Evolutionary conservation across 2,888 invertebrate genomes (phyloP).

Genomic region (Osedax fenrisi): DNA sequence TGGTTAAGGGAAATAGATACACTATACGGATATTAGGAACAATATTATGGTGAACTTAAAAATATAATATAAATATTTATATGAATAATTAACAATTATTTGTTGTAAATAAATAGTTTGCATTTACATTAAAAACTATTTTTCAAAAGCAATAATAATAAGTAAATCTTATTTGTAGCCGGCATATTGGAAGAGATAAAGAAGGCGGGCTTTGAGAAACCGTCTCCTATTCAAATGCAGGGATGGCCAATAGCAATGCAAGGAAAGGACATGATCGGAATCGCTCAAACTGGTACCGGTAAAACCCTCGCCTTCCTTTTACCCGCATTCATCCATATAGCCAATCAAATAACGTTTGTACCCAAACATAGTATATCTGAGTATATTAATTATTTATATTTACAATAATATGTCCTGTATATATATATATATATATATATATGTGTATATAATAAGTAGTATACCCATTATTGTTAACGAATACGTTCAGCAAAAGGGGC

Average conservation of each 20-base stretch:
- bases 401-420: too few species aligned
- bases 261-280: slow-evolving; percentile 86
- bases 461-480: background rate
- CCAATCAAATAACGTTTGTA: slow-evolving; percentile 60
- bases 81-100: too few species aligned
- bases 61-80: too few species aligned
- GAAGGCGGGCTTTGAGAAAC: slow-evolving; percentile 67
- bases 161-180: slow-evolving; percentile 51
- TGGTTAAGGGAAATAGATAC: too few species aligned
- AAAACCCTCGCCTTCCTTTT: slow-evolving; percentile 86
- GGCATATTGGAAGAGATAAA: slow-evolving; percentile 69
- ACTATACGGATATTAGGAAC: too few species aligned
- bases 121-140: too few species aligned
- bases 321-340: slow-evolving; percentile 83
- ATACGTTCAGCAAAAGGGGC: too few species aligned
- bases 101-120: too few species aligned
- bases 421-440: too few species aligned
- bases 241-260: slow-evolving; percentile 83
- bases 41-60: too few species aligned
- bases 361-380: background rate
- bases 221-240: slow-evolving; percentile 79
- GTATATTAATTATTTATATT: background rate
- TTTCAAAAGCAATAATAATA: too few species aligned
- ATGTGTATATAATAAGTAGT: too few species aligned
- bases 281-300: slow-evolving; percentile 67